Evolutionary conservation across 2,888 invertebrate species (phyloP), one percentile per base, ranked within the genome.

Genomic region (Acrobasis repandana): DNA sequence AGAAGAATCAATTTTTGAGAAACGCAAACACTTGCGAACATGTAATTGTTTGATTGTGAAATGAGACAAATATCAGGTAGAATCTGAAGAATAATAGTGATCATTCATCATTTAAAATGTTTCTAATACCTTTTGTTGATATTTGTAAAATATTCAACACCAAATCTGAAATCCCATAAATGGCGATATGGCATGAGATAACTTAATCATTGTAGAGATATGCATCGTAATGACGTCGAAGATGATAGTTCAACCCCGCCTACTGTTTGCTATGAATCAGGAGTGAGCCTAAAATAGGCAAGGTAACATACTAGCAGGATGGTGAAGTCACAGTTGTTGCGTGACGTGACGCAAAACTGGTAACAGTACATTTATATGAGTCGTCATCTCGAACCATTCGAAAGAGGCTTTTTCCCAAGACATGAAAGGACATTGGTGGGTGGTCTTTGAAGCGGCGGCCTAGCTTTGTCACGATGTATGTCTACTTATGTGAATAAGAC

Each of bases 221-320:
- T 51, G 52, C 46, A 51, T 9, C 60, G 15, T 52, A 34, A 65
- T 67, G 67, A 67, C 66, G 66, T 61, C 66, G 63, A 64, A 60
- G 68, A 65, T 66, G 62, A 61, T 60, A 46, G 60, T 34, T 63
- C 63, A 57, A 65, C 54, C 58, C 62, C 72, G 67, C 72, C 70
- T 67, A 73, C 71, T 63, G 59, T 59, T 61, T 60, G 54, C 48
- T 65, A 68, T 73, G 74, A 74, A 67, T 74, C 74, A 73, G 66
- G 58, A 48, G 62, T 68, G 64, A 65, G 66, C 61, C 52, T 47
- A 51, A 60, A 60, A 51, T 43, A 33, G 60, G 60, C 28, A 52
- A 52, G 28, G 60, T 60, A 54, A 60, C 47, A 46, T 43, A 20
- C 10, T 14, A 56, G 66, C 11, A 62, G 60, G 63, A 51, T 67